These are phyloP conservation scores for Microhierax caerulescens DNA, from an alignment of 2,797 vertebrate genomes.

Conservation along the genomic window DNA sequence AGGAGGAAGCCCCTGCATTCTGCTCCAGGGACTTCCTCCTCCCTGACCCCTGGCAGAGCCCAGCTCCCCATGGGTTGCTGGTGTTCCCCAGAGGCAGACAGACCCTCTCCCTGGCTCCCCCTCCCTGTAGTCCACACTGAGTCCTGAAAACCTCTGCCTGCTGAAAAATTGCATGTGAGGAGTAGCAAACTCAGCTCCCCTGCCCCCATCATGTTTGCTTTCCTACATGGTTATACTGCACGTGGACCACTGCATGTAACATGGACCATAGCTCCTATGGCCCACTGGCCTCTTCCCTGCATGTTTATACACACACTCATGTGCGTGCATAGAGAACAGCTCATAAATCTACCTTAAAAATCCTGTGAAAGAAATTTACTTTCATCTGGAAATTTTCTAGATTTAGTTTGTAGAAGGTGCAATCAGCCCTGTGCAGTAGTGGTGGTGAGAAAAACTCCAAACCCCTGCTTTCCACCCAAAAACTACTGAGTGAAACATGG, in stretches of 20 bases:
- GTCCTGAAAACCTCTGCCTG: not conserved
- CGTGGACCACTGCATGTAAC: too few species aligned
- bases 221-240: not conserved
- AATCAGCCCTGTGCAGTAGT: not conserved
- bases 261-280: fast-evolving
- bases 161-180: not conserved
- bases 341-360: not conserved
- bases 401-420: not conserved
- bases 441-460: not conserved
- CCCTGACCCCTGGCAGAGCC: fast-evolving
- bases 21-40: not conserved
- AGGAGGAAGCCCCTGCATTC: not conserved
- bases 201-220: not conserved
- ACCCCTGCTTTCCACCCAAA: not conserved
- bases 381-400: not conserved
- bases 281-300: not conserved
- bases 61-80: not conserved
- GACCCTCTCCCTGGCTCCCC: not conserved
- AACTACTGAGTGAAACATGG: not conserved
- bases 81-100: not conserved
- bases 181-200: not conserved
- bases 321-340: not conserved
- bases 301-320: not conserved
- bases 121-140: not conserved
- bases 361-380: not conserved